A percentile compares a stretch with the other conserved stretches of the same genome.
Conservation (phyloP, 2,797 vertebrate species). For the Sebastes baramenuke region DNA sequence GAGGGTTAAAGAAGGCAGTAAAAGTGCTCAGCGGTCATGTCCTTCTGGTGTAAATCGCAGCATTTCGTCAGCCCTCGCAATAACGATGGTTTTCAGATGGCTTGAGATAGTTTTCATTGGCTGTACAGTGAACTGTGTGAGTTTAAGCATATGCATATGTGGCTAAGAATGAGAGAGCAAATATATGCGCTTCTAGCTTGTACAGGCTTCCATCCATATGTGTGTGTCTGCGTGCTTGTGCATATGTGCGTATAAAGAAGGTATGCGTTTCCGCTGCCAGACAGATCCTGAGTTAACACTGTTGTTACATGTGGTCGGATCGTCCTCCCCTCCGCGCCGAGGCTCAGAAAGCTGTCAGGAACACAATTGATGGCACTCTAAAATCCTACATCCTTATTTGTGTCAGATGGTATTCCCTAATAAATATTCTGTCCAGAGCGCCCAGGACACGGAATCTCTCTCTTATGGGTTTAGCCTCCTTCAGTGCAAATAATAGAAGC, state of each 20-base stretch:
- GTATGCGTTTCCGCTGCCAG: slow-evolving; percentile 77
- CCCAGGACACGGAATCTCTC: slow-evolving; percentile 66
- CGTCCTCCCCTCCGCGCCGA: slow-evolving; percentile 73
- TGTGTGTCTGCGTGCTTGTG: slow-evolving; percentile 45
- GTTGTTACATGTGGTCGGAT: slow-evolving; percentile 83
- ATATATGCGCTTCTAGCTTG: slow-evolving; percentile 53
- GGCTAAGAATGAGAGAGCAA: slow-evolving; percentile 61
- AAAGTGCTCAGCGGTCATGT: slow-evolving; percentile 57
- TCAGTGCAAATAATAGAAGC: slow-evolving; percentile 71
- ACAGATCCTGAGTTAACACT: slow-evolving; percentile 81
- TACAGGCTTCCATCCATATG: slow-evolving; percentile 54
- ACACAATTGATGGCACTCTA: slow-evolving; percentile 81
- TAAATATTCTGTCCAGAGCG: slow-evolving; percentile 78
- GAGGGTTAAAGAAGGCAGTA: slow-evolving; percentile 58
- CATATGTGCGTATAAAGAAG: slow-evolving; percentile 68
- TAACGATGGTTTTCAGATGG: slow-evolving; percentile 68
- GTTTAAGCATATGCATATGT: slow-evolving; percentile 65
- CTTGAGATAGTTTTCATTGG: slow-evolving; percentile 42
- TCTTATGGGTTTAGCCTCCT: slow-evolving; percentile 55
- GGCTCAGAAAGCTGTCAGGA: slow-evolving; percentile 80
- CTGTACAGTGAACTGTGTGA: slow-evolving; percentile 34
- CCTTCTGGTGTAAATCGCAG: slow-evolving; percentile 59
- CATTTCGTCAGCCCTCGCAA: slow-evolving; percentile 43
- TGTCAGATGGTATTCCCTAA: slow-evolving; percentile 81
- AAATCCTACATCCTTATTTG: slow-evolving; percentile 83